phyloP scores from a whole-genome alignment of 2,888 invertebrate genomes.

The Orthosia incerta region DNA sequence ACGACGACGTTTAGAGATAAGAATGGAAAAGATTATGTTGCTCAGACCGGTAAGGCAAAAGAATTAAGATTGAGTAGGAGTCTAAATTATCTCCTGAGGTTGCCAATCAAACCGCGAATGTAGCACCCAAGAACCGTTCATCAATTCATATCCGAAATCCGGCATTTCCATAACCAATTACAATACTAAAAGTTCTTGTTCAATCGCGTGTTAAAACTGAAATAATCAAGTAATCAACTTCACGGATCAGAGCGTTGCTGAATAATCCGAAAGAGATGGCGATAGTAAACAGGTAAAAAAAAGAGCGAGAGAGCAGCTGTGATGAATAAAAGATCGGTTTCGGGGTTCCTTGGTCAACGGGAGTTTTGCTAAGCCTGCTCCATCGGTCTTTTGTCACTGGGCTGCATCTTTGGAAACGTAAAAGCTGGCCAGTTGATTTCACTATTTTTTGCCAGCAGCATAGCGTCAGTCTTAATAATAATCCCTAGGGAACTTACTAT shows the following conservation, averaged over 20 bases:
- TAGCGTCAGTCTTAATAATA: too few relatives aligned
- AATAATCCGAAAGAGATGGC: slow-evolving; percentile 36
- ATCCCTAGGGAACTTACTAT: too few relatives aligned
- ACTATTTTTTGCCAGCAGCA: background rate
- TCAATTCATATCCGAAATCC: slow-evolving; percentile 14
- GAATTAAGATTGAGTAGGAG: background rate
- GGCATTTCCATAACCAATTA: slow-evolving; percentile 37
- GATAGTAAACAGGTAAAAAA: slow-evolving; percentile 1
- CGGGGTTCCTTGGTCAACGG: slow-evolving; percentile 21
- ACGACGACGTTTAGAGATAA: too few relatives aligned
- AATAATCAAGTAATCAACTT: slow-evolving; percentile 59
- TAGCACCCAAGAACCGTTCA: background rate
- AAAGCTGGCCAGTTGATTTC: background rate
- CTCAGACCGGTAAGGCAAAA: too few relatives aligned
- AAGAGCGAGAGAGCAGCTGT: slow-evolving; percentile 23
- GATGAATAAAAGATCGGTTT: slow-evolving; percentile 42
- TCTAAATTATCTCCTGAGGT: background rate
- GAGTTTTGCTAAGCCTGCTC: too few relatives aligned
- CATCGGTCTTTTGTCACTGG: background rate
- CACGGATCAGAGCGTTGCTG: slow-evolving; percentile 58
- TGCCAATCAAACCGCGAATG: background rate
- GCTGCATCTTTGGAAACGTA: background rate
- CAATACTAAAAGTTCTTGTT: slow-evolving; percentile 16
- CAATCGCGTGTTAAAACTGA: slow-evolving; percentile 54
- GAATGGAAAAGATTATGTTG: too few relatives aligned